Conservation (phyloP, 2,888 invertebrate genomes). For the Rhamphomyia laevipes region DNA sequence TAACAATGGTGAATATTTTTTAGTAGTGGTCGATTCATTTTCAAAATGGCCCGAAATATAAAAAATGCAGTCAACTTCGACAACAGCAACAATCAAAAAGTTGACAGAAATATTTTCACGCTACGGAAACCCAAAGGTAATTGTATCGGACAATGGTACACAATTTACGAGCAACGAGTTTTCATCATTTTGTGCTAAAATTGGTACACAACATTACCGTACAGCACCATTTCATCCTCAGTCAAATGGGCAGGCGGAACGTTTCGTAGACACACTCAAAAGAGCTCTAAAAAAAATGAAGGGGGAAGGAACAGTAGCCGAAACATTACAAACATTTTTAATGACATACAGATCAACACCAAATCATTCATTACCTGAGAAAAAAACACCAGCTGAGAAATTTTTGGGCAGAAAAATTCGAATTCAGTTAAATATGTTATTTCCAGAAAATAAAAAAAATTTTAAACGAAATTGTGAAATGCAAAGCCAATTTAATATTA, state of each 20-base stretch:
- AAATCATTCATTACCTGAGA: background rate
- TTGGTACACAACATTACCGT: constrained; percentile 17
- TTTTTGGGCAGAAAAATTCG: too few species aligned
- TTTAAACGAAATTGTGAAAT: too few species aligned
- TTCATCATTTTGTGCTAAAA: constrained; percentile 14
- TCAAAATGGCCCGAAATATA: constrained; percentile 33
- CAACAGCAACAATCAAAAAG: constrained; percentile 4
- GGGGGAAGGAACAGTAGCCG: too few species aligned
- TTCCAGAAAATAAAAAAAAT: too few species aligned
- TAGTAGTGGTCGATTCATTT: constrained; percentile 30
- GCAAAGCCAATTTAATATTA: too few species aligned
- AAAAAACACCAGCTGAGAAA: constrained; percentile 9
- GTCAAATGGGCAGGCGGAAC: constrained; percentile 18
- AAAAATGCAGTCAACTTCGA: constrained; percentile 12
- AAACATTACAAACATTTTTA: too few species aligned
- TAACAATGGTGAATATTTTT: constrained; percentile 20
- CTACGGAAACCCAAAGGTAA: constrained; percentile 17
- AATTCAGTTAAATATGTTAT: too few species aligned
- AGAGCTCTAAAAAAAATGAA: constrained; percentile 8
- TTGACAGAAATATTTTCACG: constrained; percentile 17
- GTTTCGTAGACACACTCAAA: constrained; percentile 11
- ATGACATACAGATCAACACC: background rate
- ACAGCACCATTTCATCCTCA: constrained; percentile 16
- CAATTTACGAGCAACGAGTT: constrained; percentile 14
- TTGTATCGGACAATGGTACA: constrained; percentile 20